A percentile compares a stretch with the other conserved stretches of the same genome.
Conservation (phyloP, 2,888 invertebrate species). For the Drosophila tripunctata region DNA sequence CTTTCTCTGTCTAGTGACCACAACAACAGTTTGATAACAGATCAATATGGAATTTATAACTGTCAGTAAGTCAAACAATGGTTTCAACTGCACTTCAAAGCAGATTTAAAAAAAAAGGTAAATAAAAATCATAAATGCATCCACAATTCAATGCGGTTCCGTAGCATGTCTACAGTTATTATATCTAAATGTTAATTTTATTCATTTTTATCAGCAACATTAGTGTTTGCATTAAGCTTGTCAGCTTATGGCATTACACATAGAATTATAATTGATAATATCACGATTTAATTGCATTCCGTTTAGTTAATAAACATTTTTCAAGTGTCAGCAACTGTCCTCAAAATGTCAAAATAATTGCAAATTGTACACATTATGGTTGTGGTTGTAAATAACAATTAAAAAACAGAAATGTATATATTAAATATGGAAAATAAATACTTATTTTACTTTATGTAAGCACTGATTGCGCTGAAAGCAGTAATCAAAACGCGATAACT, state of each 20-base stretch:
- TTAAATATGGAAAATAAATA: neutral
- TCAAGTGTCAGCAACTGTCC: constrained; percentile 10
- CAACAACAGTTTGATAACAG: constrained; percentile 10
- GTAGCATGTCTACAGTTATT: neutral
- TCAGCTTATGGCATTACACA: constrained; percentile 2
- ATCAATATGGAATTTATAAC: constrained; percentile 15
- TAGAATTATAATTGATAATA: constrained; percentile 4
- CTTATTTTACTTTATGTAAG: neutral
- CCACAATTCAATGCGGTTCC: neutral
- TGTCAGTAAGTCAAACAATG: constrained; percentile 1
- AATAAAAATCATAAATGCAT: neutral
- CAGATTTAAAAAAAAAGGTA: neutral
- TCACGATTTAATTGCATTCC: constrained; percentile 4
- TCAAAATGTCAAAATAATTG: constrained; percentile 1
- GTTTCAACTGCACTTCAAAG: neutral
- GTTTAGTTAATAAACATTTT: constrained; percentile 4
- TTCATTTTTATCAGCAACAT: neutral
- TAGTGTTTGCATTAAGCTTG: neutral
- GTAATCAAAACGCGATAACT: neutral
- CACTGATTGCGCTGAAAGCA: no score
- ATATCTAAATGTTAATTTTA: neutral
- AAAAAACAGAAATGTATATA: neutral
- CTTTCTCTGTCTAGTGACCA: neutral
- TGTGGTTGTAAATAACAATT: neutral
- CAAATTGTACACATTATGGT: neutral